phyloP scores from a whole-genome alignment of 2,888 invertebrate species.

The Sabatieria punctata region DNA sequence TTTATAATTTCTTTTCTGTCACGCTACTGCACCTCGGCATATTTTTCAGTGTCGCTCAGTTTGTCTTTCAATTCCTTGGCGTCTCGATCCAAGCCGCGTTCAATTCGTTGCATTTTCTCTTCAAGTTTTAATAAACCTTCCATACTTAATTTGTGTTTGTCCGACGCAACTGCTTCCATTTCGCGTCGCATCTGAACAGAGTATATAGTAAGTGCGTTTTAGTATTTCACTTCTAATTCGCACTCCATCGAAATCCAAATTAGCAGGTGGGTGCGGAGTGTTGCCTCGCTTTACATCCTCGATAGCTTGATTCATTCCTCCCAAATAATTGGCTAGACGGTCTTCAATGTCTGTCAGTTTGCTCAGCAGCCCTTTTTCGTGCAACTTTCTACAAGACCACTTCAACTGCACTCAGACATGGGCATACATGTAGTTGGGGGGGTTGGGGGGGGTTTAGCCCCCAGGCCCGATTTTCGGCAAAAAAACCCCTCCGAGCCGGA shows the following conservation, averaged over 20 bases:
- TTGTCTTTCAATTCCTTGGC: neutral
- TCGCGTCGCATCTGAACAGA: slow-evolving; percentile 23
- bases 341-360: slow-evolving; percentile 24
- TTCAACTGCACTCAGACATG: too few relatives aligned
- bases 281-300: slow-evolving; percentile 18
- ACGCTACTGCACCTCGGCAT: neutral
- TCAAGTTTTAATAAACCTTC: slow-evolving; percentile 27
- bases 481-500: too few relatives aligned
- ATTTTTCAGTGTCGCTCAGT: neutral
- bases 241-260: slow-evolving; percentile 24
- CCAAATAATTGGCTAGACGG: slow-evolving; percentile 18
- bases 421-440: too few relatives aligned
- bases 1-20: neutral
- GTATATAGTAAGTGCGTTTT: neutral
- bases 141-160: slow-evolving; percentile 29
- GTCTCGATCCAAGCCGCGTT: slow-evolving; percentile 12
- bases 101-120: slow-evolving; percentile 26
- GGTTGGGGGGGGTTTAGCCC: too few relatives aligned
- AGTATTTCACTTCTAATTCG: neutral
- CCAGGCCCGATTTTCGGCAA: too few relatives aligned
- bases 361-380: slow-evolving; percentile 25
- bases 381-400: slow-evolving; percentile 20
- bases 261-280: neutral
- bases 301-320: slow-evolving; percentile 21
- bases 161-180: slow-evolving; percentile 27